Evolutionary conservation across 2,113 vertebrate genomes (phyloP), one percentile per base, ranked within the genome.

Genomic region (Dromaius novaehollandiae): DNA sequence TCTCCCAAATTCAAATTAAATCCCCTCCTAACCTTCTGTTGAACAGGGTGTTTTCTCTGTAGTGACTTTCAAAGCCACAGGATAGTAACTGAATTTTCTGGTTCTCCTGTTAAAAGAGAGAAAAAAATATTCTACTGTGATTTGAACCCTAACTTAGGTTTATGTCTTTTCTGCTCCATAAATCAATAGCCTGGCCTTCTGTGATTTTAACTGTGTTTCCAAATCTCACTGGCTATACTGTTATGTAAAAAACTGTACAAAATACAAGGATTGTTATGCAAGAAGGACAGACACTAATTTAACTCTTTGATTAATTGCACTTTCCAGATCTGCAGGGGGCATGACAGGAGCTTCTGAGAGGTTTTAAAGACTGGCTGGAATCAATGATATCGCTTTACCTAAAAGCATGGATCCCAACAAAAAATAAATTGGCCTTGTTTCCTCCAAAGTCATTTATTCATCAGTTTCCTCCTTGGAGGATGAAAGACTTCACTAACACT

Each of bases 1-100:
- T 88, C 46, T 91, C 19, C 79, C 80, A 95, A 96, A 87, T 96
- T 95, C 30, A 96, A 96, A 96, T 93, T 79, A 96, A 96, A 83
- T 91, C 81, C 68, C 87, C 64, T 86, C 40, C 50, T 58, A 64
- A 56, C 70, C 83, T 93, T 96, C 87, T 96, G 76, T 71, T 89
- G 76, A 91, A 19, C 48, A 93, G 82, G 77, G 16, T 8, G 82
- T 89, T 64, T 78, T 95, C 90, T 94, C 96, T 97, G 25, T 50
- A 91, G 77, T 76, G 79, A 91, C 81, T 97, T 97, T 95, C 90
- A 97, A 90, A 95, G 63, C 16, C 88, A 91, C 66, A 76, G 17
- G 46, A 70, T 44, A 82, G 15, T 91, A 91, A 96, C 74, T 91
- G 18, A 92, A 86, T 87, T 64, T 83, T 87, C 89, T 94, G 61